These are phyloP conservation scores for Laticauda colubrina DNA, from an alignment of 2,113 vertebrate genomes.

Conservation along the genomic window DNA sequence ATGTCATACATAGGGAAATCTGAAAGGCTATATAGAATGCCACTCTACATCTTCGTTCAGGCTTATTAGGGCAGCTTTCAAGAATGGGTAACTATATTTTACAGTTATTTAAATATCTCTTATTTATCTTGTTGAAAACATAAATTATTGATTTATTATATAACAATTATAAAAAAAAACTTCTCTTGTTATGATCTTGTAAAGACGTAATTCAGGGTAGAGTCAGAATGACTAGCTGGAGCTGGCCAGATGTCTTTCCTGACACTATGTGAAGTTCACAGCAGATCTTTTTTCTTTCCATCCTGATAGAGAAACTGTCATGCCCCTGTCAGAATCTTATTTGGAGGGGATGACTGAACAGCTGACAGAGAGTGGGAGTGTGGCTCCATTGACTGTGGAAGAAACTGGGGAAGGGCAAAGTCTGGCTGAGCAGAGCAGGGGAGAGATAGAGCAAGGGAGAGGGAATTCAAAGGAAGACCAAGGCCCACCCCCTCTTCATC, in stretches of 20 bases:
- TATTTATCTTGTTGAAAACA: neutral
- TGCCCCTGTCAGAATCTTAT: too few species aligned
- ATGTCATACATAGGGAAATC: constrained; percentile 10
- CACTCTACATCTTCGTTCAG: neutral
- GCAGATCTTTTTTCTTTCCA: neutral
- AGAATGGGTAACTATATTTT: neutral
- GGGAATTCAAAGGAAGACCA: too few species aligned
- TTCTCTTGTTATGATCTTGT: neutral
- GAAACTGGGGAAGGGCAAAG: too few species aligned
- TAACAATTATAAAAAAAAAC: neutral
- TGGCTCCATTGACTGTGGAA: too few species aligned
- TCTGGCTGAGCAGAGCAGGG: too few species aligned
- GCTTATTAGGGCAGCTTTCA: neutral
- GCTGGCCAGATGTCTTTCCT: neutral
- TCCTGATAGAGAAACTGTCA: neutral
- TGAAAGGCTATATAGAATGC: neutral
- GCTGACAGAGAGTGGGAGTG: too few species aligned
- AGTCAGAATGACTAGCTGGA: neutral
- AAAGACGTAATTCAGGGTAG: neutral
- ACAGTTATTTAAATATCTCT: neutral
- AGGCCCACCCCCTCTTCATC: too few species aligned
- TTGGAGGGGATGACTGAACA: too few species aligned
- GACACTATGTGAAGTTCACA: neutral
- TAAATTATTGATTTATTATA: neutral
- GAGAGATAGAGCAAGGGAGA: too few species aligned